Base-by-base conservation (phyloP, 2,797 vertebrate genomes). In the Orientallactaga sibirica region DNA sequence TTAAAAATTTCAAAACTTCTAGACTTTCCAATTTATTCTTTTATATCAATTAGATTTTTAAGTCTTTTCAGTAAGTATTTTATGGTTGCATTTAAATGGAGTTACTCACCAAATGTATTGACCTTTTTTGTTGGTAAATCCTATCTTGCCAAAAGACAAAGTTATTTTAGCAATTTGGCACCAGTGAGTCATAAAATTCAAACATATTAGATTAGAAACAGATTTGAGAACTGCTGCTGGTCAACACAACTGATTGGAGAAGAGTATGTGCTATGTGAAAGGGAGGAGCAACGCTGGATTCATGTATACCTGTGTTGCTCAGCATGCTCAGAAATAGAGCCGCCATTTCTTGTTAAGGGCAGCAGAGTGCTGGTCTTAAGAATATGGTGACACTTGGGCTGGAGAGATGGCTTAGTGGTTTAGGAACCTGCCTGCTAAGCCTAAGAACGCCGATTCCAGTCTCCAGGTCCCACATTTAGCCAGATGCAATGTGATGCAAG, bases 21-120 rank as follows among this genome's bases (percentile, higher is more conserved):
- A 78, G 41, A 61, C 18, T 81, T 95, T 71, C 85, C 25, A 77
- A 15, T 86, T 77, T 87, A 43, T 96, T 6, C 22, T 86, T 91
- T 89, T 33, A 29, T 71, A 92, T 52, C 1, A 52, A 18, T 22
- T 22, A 93, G 37, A 3, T 93, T 88, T 77, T 74, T 88, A 88
- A 68, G 41, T 64, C 68, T 48, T 71, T 73, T 88, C 33, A 37
- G 33, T 37, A 37, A 68, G 41, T 64, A 73, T 48, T 71, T 73
- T 88, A n/a, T 82, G 20, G 43, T 41, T 55, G 6, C 71, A 9
- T 92, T 85, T 84, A 48, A 94, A 79, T 82, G 90, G 20, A 61
- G 25, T 61, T 91, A 75, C 84, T 19, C n/a, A 43, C 18, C 25
- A 48, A 3, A 4, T 79, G 75, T 82, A 62, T 76, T 27, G 67